These are phyloP conservation scores for Clarias platycephalus DNA, from an alignment of 2,797 vertebrate genomes.

Conservation along the genomic window DNA sequence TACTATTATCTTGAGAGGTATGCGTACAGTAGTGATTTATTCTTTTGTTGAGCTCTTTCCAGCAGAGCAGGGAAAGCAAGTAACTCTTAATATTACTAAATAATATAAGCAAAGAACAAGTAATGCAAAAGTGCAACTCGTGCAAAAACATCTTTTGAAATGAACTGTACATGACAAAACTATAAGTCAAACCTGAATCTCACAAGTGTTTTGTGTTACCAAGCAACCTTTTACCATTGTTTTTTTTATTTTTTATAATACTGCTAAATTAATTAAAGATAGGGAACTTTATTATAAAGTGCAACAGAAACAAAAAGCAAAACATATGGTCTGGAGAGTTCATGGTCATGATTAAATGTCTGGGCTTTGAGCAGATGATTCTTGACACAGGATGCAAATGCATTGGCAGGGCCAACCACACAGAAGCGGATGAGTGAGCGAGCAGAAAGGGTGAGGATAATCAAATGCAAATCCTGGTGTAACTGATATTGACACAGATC, in stretches of 20 bases:
- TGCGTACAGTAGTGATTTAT: conserved; percentile 50
- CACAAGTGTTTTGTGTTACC: not conserved
- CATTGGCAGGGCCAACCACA: conserved; percentile 18
- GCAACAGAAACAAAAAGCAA: conserved; percentile 22
- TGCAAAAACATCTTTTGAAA: not conserved
- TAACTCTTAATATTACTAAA: conserved; percentile 30
- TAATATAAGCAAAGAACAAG: conserved; percentile 34
- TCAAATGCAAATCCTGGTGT: conserved; percentile 73
- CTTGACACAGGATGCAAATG: conserved; percentile 68
- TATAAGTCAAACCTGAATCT: not conserved
- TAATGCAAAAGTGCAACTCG: conserved; percentile 12
- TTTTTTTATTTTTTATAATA: not conserved
- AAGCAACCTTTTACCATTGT: not conserved
- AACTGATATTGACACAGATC: conserved; percentile 70
- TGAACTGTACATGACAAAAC: not conserved
- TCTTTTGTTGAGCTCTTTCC: conserved; percentile 27
- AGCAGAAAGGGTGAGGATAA: conserved; percentile 62
- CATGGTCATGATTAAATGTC: conserved; percentile 30
- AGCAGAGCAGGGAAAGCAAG: conserved; percentile 16
- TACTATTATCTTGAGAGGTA: not conserved
- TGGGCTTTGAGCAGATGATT: conserved; percentile 22
- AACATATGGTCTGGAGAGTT: conserved; percentile 17
- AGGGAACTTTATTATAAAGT: not conserved
- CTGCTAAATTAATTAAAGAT: not conserved
- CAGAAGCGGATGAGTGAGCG: conserved; percentile 59